A percentile compares a stretch with the other conserved stretches of the same genome.
phyloP scores from a whole-genome alignment of 2,888 invertebrate genomes.

The Dryococelus australis region DNA sequence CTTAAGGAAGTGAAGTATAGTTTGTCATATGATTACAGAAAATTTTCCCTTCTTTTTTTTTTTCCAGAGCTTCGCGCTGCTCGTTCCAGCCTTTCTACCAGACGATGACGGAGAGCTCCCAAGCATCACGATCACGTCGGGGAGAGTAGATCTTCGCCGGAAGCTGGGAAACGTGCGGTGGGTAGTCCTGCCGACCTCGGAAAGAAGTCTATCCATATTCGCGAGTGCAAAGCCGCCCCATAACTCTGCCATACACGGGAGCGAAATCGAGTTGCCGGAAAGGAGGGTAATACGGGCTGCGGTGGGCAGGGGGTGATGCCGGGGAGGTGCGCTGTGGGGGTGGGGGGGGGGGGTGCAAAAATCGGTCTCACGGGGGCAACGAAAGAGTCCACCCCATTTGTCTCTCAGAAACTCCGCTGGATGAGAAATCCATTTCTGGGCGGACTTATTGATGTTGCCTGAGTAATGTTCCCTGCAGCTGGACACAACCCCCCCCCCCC shows the following conservation, averaged over 20 bases:
- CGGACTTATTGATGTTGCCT: slow-evolving; percentile 61
- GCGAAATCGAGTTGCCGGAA: not conserved
- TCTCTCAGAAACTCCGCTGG: slow-evolving; percentile 47
- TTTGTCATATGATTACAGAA: too few species aligned
- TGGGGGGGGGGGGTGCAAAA: slow-evolving; percentile 33
- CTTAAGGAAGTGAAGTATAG: too few species aligned
- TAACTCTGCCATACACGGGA: slow-evolving; percentile 43
- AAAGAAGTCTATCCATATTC: slow-evolving; percentile 40
- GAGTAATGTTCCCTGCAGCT: slow-evolving; percentile 38
- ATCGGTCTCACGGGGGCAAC: slow-evolving; percentile 40
- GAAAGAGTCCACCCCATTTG: slow-evolving; percentile 34
- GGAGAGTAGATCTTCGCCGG: not conserved
- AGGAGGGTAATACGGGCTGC: slow-evolving; percentile 27
- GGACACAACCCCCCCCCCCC: not conserved
- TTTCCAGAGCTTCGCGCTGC: too few species aligned
- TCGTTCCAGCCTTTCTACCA: too few species aligned
- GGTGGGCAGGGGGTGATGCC: not conserved
- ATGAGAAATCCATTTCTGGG: slow-evolving; percentile 63
- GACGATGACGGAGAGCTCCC: too few species aligned
- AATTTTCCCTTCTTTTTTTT: too few species aligned
- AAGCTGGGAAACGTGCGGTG: too few species aligned
- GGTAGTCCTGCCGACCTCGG: not conserved
- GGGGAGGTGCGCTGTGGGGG: slow-evolving; percentile 8
- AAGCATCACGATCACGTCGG: too few species aligned
- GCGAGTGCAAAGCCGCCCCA: slow-evolving; percentile 37